Evolutionary conservation across 2,113 vertebrate genomes (phyloP).

Genomic region (Dasyornis broadbenti): DNA sequence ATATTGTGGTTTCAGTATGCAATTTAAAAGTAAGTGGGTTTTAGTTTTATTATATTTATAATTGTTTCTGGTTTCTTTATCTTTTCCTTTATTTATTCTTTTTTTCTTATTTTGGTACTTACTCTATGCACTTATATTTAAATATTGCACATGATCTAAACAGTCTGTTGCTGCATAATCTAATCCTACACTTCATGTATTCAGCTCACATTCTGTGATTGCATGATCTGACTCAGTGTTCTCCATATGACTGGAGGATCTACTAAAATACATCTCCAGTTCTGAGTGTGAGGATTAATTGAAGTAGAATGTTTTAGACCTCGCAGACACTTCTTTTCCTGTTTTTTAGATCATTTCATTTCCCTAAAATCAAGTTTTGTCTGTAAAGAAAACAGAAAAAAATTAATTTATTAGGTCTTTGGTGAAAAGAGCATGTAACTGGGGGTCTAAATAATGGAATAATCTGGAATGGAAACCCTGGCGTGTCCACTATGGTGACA

Average conservation of each 20-base stretch:
- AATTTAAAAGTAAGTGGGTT: background rate
- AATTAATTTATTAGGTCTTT: background rate
- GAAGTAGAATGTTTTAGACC: background rate
- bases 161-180: background rate
- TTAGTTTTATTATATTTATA: background rate
- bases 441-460: background rate
- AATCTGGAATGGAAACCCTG: background rate
- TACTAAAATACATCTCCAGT: background rate
- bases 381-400: background rate
- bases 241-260: background rate
- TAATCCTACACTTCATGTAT: background rate
- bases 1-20: background rate
- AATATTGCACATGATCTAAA: background rate
- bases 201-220: background rate
- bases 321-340: background rate
- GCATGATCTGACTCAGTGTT: background rate
- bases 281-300: background rate
- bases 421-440: background rate
- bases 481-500: fast-evolving
- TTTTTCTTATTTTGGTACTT: background rate
- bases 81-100: background rate
- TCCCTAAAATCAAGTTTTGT: background rate
- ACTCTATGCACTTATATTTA: background rate
- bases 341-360: background rate
- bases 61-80: background rate